A percentile compares a stretch with the other conserved stretches of the same genome.
These are phyloP conservation scores for Stichopus chloronotus DNA, from an alignment of 35 echinoderm and acorn worm genomes.

Conservation along the genomic window DNA sequence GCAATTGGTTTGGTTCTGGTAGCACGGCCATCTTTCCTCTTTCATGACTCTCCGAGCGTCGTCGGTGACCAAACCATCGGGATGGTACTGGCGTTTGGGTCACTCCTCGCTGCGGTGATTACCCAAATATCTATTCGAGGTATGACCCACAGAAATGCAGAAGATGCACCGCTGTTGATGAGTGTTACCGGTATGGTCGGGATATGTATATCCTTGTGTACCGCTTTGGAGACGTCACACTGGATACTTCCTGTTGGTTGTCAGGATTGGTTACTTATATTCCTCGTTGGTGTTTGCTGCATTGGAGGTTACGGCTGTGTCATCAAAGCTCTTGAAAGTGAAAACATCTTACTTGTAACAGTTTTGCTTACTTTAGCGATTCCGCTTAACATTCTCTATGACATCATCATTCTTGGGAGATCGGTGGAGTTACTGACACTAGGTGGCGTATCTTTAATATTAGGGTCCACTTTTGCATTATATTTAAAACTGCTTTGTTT, in stretches of 20 bases:
- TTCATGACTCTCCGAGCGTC: neutral
- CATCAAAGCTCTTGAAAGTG: slow-evolving; percentile 1
- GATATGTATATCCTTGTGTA: neutral
- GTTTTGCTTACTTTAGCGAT: slow-evolving; percentile 13
- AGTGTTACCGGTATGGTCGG: neutral
- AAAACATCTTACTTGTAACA: slow-evolving; percentile 6
- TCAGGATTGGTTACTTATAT: neutral
- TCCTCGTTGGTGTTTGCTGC: neutral
- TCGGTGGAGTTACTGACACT: neutral
- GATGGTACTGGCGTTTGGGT: neutral
- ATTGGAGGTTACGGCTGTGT: neutral
- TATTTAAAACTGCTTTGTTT: neutral
- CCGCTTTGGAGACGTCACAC: neutral
- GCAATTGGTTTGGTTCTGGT: slow-evolving; percentile 11
- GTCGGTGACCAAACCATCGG: neutral
- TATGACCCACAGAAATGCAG: neutral
- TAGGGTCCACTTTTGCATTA: slow-evolving; percentile 43
- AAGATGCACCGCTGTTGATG: neutral
- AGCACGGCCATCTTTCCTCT: slow-evolving; percentile 25
- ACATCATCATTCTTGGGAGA: neutral
- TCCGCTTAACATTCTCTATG: neutral
- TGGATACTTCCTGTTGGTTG: neutral
- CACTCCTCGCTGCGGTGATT: neutral
- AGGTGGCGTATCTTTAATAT: slow-evolving; percentile 14
- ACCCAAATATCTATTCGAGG: neutral